phyloP scores from a whole-genome alignment of 2,888 invertebrate species.

The Cecidostiba fungosa region DNA sequence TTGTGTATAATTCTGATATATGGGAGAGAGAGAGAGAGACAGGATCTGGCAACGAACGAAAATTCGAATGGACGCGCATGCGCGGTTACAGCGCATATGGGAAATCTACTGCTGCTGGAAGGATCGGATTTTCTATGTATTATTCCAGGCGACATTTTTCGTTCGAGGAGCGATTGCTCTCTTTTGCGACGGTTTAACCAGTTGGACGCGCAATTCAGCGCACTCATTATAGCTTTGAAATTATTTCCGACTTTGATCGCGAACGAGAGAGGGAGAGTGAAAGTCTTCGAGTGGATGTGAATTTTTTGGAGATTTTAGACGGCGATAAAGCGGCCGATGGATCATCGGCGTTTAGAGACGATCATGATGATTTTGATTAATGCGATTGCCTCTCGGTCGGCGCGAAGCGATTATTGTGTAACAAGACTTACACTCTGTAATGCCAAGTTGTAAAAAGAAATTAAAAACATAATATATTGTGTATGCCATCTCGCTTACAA shows the following conservation, averaged over 20 bases:
- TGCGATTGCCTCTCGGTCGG: too few species aligned
- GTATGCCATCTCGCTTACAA: too few species aligned
- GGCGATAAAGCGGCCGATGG: not conserved
- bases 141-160: not conserved
- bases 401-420: too few species aligned
- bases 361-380: too few species aligned
- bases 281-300: not conserved
- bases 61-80: constrained; percentile 28
- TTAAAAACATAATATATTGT: too few species aligned
- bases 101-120: not conserved
- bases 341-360: too few species aligned
- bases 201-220: constrained; percentile 9
- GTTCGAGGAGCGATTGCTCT: not conserved
- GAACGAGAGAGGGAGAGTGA: not conserved
- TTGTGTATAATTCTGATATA: not conserved
- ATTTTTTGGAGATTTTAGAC: not conserved
- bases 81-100: not conserved
- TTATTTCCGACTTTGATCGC: constrained; percentile 34
- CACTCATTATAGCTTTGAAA: constrained; percentile 13
- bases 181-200: too few species aligned
- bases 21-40: too few species aligned
- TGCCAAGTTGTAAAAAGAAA: too few species aligned
- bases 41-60: constrained; percentile 15
- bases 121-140: not conserved
- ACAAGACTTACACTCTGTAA: too few species aligned